Evolutionary conservation across 2,113 vertebrate genomes (phyloP).

Genomic region (Scophthalmus maximus): DNA sequence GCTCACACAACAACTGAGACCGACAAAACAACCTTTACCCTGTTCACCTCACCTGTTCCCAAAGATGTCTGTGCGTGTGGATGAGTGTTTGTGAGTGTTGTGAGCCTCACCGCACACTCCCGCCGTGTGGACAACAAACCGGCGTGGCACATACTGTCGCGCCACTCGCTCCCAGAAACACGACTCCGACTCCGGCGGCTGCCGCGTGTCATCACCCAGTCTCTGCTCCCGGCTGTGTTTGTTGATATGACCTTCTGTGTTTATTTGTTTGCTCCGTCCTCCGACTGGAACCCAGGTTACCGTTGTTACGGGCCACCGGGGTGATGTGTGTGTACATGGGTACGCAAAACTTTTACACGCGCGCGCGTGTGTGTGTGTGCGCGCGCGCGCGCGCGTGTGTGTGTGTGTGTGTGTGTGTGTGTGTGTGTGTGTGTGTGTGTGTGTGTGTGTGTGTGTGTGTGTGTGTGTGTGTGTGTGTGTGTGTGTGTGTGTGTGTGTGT

Average conservation of each 20-base stretch:
- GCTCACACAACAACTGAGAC: background rate
- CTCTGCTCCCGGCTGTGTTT: constrained; percentile 42
- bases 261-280: constrained; percentile 41
- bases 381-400: too few species aligned
- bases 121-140: constrained; percentile 33
- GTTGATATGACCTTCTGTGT: constrained; percentile 49
- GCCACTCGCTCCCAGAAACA: constrained; percentile 28
- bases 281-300: constrained; percentile 12
- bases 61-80: constrained; percentile 25
- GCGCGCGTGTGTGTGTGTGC: too few species aligned
- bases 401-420: too few species aligned
- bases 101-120: constrained; percentile 26
- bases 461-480: too few species aligned
- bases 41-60: constrained; percentile 25
- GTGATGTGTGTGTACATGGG: too few species aligned
- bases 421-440: too few species aligned
- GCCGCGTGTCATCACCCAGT: constrained; percentile 33
- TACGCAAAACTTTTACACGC: too few species aligned
- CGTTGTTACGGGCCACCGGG: constrained; percentile 9
- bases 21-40: constrained; percentile 5
- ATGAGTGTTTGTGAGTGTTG: constrained; percentile 20
- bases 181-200: constrained; percentile 31
- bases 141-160: constrained; percentile 43
- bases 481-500: too few species aligned
- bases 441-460: too few species aligned